Conservation (phyloP, 23 tunicate species). For the Corella eumyota region DNA sequence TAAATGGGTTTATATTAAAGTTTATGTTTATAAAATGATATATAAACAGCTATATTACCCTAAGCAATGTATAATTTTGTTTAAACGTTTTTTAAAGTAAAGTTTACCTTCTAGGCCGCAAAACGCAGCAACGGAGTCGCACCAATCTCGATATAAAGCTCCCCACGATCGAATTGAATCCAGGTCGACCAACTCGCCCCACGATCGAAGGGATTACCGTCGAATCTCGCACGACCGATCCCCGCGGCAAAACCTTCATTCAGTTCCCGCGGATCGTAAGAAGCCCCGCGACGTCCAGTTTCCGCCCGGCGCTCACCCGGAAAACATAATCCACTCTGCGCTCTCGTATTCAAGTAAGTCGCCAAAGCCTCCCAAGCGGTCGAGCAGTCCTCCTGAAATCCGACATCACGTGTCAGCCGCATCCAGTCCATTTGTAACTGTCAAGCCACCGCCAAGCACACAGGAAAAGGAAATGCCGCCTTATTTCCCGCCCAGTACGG, state of each 20-base stretch:
- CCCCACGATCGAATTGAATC: constrained; percentile 18
- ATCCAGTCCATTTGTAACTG: constrained; percentile 1
- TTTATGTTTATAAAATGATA: no score
- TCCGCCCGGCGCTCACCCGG: not conserved
- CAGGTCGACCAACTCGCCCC: constrained; percentile 19
- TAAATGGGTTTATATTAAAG: no score
- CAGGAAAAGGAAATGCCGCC: constrained; percentile 4
- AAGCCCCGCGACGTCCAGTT: constrained; percentile 4
- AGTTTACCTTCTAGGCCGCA: constrained; percentile 5
- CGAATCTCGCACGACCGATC: constrained; percentile 13
- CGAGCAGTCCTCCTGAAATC: constrained; percentile 5
- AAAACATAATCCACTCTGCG: not conserved
- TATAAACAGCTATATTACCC: no score
- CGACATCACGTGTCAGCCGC: constrained; percentile 2
- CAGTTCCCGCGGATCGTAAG: not conserved
- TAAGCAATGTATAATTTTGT: no score
- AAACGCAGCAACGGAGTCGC: not conserved
- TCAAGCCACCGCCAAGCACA: no score
- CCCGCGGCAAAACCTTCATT: not conserved
- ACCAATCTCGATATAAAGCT: constrained; percentile 8
- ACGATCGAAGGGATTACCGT: constrained; percentile 41
- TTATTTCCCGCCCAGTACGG: constrained; percentile 2
- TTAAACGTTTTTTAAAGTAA: no score
- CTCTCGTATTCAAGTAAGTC: not conserved
- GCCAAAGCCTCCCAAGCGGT: constrained; percentile 3